Evolutionary conservation across 2,888 invertebrate species (phyloP).

Genomic region (Allophyes oxyacanthae): DNA sequence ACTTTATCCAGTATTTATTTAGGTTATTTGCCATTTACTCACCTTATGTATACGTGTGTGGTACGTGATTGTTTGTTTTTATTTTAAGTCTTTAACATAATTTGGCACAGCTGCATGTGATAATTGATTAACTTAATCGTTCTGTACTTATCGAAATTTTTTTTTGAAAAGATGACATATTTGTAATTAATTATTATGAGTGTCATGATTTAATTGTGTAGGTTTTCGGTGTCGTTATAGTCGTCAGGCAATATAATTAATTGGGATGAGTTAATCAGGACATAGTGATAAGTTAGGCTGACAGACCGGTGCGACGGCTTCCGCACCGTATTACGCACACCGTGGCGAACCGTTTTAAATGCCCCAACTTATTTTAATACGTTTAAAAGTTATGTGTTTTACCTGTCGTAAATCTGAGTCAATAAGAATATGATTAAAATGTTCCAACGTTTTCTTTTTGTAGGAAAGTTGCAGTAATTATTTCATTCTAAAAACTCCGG

Average conservation of each 20-base stretch:
- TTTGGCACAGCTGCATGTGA: conserved; percentile 34
- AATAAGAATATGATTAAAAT: no score
- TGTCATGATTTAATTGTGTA: background rate
- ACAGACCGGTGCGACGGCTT: conserved; percentile 69
- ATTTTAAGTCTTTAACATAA: conserved; percentile 16
- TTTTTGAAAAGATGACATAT: background rate
- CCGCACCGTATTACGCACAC: conserved; percentile 62
- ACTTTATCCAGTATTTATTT: conserved; percentile 29
- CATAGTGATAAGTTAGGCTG: conserved; percentile 61
- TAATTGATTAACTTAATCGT: conserved; percentile 29
- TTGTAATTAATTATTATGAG: no score
- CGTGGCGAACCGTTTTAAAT: conserved; percentile 41
- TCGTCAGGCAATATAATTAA: conserved; percentile 55
- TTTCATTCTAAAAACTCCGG: no score
- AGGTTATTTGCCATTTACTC: conserved; percentile 44
- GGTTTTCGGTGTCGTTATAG: background rate
- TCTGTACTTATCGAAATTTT: background rate
- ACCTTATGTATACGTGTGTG: conserved; percentile 12
- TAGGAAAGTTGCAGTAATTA: no score
- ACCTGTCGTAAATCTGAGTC: background rate
- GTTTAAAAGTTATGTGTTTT: conserved; percentile 17
- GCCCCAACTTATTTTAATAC: conserved; percentile 28
- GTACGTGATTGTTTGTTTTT: conserved; percentile 16
- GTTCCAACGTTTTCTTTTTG: no score
- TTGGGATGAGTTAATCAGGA: conserved; percentile 63